These are phyloP conservation scores for Bombyx huttoni DNA, from an alignment of 2,888 invertebrate species.

Conservation along the genomic window DNA sequence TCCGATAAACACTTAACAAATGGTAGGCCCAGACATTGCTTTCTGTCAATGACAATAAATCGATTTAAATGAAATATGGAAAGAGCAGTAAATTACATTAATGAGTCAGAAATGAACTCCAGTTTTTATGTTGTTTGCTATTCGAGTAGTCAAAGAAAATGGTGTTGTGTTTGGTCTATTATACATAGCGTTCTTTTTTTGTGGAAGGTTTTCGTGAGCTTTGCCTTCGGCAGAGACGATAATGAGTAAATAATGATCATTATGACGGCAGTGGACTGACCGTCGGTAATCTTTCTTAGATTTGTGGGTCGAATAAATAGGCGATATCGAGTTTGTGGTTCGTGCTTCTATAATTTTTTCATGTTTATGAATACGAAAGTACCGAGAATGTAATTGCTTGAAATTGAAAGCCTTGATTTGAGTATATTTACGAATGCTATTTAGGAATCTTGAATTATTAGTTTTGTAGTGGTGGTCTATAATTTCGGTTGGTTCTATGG, in stretches of 20 bases:
- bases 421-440: not conserved
- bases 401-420: not conserved
- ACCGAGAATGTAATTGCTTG: not conserved
- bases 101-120: not conserved
- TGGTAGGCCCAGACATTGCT: too few relatives aligned
- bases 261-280: slow-evolving; percentile 2
- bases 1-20: too few relatives aligned
- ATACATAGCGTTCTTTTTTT: not conserved
- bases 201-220: slow-evolving; percentile 3
- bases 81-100: not conserved
- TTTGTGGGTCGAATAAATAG: slow-evolving; percentile 1
- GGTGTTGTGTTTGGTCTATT: not conserved
- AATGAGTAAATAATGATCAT: slow-evolving; percentile 12
- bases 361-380: not conserved
- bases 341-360: not conserved
- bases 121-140: not conserved
- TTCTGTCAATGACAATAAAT: not conserved
- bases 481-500: too few relatives aligned
- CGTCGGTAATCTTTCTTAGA: slow-evolving; percentile 3
- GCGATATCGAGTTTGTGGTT: slow-evolving; percentile 1
- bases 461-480: too few relatives aligned
- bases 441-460: too few relatives aligned
- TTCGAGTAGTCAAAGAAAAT: not conserved
- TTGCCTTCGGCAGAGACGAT: slow-evolving; percentile 4
- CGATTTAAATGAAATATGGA: not conserved